Conservation (phyloP, 2,797 vertebrate species). For the Hipposideros larvatus region DNA sequence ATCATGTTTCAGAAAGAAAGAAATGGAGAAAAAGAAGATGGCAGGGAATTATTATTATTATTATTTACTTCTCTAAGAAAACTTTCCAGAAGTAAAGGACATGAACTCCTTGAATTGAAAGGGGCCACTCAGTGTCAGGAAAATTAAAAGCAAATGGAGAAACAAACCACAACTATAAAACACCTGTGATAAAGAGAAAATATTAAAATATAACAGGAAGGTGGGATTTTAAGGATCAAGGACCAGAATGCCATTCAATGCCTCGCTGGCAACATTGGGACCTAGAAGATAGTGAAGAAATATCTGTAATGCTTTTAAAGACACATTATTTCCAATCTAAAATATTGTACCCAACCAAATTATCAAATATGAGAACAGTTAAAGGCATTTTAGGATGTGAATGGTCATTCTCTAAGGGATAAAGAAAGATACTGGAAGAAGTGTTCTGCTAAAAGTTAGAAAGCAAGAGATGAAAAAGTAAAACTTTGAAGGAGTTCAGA, state of each 20-base stretch:
- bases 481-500: not conserved
- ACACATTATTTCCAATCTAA: not conserved
- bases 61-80: not conserved
- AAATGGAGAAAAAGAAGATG: not conserved
- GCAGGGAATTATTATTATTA: not conserved
- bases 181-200: not conserved
- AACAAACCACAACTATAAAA: not conserved
- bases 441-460: not conserved
- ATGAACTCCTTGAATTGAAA: not conserved
- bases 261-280: not conserved
- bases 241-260: not conserved
- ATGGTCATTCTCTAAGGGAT: not conserved
- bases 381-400: not conserved
- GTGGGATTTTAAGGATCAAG: not conserved
- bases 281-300: not conserved
- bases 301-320: not conserved
- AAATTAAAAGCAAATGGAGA: not conserved
- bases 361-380: not conserved
- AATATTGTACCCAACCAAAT: not conserved
- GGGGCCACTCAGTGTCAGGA: not conserved
- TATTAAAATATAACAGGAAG: not conserved
- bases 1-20: not conserved
- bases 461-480: not conserved
- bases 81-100: not conserved
- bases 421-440: not conserved